Percentiles rank a stretch among this genome's conserved stretches.
Evolutionary conservation across 2,888 invertebrate genomes (phyloP).

Genomic region (Cheilosia urbana): DNA sequence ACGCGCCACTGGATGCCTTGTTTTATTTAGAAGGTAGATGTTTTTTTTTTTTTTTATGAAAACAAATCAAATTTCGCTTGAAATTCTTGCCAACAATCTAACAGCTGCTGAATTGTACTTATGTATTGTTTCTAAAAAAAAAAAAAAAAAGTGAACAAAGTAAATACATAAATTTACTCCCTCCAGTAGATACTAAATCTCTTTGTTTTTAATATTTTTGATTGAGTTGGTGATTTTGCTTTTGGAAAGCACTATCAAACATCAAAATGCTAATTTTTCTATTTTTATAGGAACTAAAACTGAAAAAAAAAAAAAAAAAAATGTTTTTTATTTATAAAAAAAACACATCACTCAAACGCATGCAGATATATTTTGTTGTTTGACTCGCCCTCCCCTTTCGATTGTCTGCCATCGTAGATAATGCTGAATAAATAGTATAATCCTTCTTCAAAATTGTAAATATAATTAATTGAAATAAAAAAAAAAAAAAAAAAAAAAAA

Average conservation of each 20-base stretch:
- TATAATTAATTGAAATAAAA: slow-evolving; percentile 47
- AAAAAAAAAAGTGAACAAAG: slow-evolving; percentile 13
- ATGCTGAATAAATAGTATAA: slow-evolving; percentile 23
- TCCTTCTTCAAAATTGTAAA: slow-evolving; percentile 65
- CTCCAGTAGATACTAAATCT: not conserved
- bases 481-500: slow-evolving; percentile 36
- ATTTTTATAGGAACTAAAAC: slow-evolving; percentile 71
- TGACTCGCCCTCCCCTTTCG: slow-evolving; percentile 38
- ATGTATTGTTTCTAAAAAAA: slow-evolving; percentile 34
- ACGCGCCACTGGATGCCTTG: slow-evolving; percentile 66
- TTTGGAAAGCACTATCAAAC: slow-evolving; percentile 18
- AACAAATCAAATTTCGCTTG: slow-evolving; percentile 42
- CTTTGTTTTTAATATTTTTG: slow-evolving; percentile 18
- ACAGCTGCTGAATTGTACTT: slow-evolving; percentile 68
- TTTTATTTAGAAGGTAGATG: slow-evolving; percentile 68
- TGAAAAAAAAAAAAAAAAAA: slow-evolving; percentile 8
- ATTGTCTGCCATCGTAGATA: slow-evolving; percentile 19
- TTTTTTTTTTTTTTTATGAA: slow-evolving; percentile 14
- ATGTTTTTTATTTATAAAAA: slow-evolving; percentile 19
- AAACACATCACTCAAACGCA: slow-evolving; percentile 63
- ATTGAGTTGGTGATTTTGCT: slow-evolving; percentile 29
- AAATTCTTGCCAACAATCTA: slow-evolving; percentile 59
- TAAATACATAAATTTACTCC: slow-evolving; percentile 28
- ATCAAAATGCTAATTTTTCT: slow-evolving; percentile 57
- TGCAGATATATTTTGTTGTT: slow-evolving; percentile 70